These are phyloP conservation scores for Folsomia manolachei DNA, from an alignment of 2,888 invertebrate genomes.

Conservation along the genomic window DNA sequence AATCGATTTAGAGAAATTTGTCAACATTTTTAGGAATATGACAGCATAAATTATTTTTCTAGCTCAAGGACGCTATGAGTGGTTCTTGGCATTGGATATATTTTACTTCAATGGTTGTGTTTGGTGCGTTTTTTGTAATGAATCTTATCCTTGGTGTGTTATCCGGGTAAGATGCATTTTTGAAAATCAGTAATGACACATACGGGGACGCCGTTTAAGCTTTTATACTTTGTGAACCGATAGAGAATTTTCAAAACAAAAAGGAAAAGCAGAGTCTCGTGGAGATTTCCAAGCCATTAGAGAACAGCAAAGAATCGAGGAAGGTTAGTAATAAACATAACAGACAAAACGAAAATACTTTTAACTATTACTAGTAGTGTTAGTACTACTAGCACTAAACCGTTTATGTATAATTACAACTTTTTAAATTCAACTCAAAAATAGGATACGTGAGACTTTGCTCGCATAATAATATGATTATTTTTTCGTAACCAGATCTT, in stretches of 20 bases:
- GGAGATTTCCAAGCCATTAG: conserved; percentile 63
- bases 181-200: too few species aligned
- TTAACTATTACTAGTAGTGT: too few species aligned
- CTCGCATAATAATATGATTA: too few species aligned
- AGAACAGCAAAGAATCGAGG: conserved; percentile 63
- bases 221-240: too few species aligned
- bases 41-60: not conserved
- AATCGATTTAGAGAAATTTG: not conserved
- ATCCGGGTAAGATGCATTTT: conserved; percentile 62
- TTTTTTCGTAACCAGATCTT: too few species aligned
- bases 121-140: conserved; percentile 65
- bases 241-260: conserved; percentile 64
- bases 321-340: conserved; percentile 50
- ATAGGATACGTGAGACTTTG: too few species aligned
- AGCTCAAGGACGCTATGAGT: conserved; percentile 60
- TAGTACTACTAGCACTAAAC: too few species aligned
- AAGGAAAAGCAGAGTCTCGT: conserved; percentile 63
- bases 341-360: too few species aligned
- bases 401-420: too few species aligned
- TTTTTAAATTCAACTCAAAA: not conserved
- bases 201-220: too few species aligned
- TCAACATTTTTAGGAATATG: not conserved
- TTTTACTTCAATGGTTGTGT: conserved; percentile 63
- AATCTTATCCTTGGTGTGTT: conserved; percentile 65
- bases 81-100: conserved; percentile 62